These are phyloP conservation scores for Parauchenoglanis ngamensis DNA, from an alignment of 2,797 vertebrate genomes.

Conservation along the genomic window DNA sequence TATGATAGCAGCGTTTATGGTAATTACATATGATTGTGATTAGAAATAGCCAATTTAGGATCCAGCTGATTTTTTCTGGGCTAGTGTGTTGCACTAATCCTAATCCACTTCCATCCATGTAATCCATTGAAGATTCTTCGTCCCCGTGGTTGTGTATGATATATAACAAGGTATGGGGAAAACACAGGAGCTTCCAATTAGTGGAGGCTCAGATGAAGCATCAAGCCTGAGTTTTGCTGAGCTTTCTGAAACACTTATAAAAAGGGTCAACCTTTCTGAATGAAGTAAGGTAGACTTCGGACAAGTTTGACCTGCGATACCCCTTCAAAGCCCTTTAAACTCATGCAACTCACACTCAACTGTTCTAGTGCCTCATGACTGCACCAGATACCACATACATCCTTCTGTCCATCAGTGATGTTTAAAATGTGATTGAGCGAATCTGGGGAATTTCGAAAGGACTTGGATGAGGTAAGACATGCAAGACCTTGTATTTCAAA, in stretches of 20 bases:
- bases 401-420: background rate
- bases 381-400: background rate
- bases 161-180: background rate
- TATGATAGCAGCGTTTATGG: background rate
- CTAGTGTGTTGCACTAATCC: background rate
- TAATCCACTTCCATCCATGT: background rate
- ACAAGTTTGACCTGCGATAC: background rate
- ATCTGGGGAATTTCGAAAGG: background rate
- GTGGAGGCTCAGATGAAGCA: background rate
- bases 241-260: constrained; percentile 11
- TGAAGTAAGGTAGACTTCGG: background rate
- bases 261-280: background rate
- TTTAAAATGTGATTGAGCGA: background rate
- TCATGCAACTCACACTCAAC: background rate
- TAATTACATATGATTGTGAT: background rate
- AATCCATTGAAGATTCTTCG: background rate
- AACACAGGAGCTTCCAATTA: background rate
- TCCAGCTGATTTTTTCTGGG: no score
- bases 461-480: background rate
- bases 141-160: background rate
- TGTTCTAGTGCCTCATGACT: background rate
- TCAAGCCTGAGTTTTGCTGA: background rate
- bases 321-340: background rate
- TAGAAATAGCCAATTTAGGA: background rate
- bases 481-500: background rate